phyloP scores from a whole-genome alignment of 2,888 invertebrate species.

The Deladenus siricidicola region DNA sequence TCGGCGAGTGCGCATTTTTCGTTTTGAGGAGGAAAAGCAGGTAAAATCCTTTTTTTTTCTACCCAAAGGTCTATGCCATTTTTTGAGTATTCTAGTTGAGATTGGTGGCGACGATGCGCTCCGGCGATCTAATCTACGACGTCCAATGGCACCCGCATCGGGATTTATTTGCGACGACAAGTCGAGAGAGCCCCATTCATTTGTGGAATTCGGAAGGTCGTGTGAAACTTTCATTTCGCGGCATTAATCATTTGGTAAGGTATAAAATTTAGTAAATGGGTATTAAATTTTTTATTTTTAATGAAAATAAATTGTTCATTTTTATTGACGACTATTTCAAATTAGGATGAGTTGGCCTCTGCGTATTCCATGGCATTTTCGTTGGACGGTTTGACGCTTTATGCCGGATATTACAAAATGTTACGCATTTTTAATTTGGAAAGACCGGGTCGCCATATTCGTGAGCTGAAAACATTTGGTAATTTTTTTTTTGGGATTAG shows the following conservation, averaged over 20 bases:
- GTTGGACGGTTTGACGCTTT: conserved; percentile 17
- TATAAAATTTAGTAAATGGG: background rate
- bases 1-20: conserved; percentile 17
- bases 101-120: too few relatives aligned
- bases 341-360: conserved; percentile 22
- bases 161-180: conserved; percentile 25
- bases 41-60: too few relatives aligned
- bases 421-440: conserved; percentile 25
- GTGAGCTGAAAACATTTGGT: conserved; percentile 22
- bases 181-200: conserved; percentile 22
- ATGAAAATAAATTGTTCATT: background rate
- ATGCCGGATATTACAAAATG: conserved; percentile 22
- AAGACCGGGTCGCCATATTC: conserved; percentile 20
- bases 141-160: conserved; percentile 19
- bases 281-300: background rate
- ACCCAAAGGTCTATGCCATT: too few relatives aligned
- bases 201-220: conserved; percentile 8
- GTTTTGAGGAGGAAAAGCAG: conserved; percentile 8
- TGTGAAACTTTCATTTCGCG: conserved; percentile 11
- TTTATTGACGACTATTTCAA: background rate
- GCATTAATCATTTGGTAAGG: conserved; percentile 18
- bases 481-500: too few relatives aligned
- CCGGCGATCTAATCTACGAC: conserved; percentile 20
- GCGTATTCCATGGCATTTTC: conserved; percentile 27
- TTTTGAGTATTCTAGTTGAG: too few relatives aligned